phyloP scores from a whole-genome alignment of 1,140 invertebrate species.

The Phenacoccus solenopsis region DNA sequence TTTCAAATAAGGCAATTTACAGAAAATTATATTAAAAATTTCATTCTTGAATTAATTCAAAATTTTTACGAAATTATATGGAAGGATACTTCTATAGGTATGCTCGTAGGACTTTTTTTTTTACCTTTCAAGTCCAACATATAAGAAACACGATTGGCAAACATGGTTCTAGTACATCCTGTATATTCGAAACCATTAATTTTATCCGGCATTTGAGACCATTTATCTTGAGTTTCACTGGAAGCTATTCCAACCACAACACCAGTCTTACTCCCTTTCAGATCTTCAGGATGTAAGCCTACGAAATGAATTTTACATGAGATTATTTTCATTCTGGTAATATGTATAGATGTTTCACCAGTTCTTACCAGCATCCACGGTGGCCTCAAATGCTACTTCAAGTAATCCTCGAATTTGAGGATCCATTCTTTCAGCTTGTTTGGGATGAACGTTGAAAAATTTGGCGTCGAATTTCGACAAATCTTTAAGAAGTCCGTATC shows the following conservation, averaged over 20 bases:
- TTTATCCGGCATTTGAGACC: constrained; percentile 19
- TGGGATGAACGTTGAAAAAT: constrained; percentile 23
- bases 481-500: constrained; percentile 24
- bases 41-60: neutral
- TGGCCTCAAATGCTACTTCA: constrained; percentile 82
- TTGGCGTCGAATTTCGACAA: constrained; percentile 24
- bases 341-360: neutral
- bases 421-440: constrained; percentile 21
- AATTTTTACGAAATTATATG: neutral
- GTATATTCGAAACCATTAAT: constrained; percentile 44
- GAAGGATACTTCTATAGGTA: neutral
- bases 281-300: constrained; percentile 21
- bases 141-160: constrained; percentile 50
- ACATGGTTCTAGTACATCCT: constrained; percentile 50
- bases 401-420: constrained; percentile 51
- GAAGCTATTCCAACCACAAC: constrained; percentile 18
- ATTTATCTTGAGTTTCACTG: constrained; percentile 21
- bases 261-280: constrained; percentile 20
- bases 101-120: neutral
- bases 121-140: constrained; percentile 48
- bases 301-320: neutral
- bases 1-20: neutral
- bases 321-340: too few species aligned
- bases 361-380: constrained; percentile 83
- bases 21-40: neutral